Evolutionary conservation across 2,113 vertebrate genomes (phyloP).

Genomic region (Entosphenus tridentatus): DNA sequence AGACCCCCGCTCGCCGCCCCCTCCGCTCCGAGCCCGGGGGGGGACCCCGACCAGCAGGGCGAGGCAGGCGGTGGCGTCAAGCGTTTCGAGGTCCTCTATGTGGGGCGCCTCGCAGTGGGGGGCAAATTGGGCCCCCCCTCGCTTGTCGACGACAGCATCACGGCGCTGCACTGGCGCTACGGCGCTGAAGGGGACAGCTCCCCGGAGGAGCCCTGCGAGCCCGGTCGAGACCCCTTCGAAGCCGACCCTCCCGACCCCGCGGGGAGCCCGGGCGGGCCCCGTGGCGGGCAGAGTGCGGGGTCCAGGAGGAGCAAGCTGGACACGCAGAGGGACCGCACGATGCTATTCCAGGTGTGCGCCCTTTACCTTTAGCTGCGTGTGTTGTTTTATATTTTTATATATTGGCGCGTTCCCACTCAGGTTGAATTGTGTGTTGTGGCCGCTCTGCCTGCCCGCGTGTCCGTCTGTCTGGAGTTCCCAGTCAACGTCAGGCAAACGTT

Average conservation of each 20-base stretch:
- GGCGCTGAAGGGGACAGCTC: neutral
- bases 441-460: no score
- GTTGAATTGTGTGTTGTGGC: no score
- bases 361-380: neutral
- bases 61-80: neutral
- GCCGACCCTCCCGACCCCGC: neutral
- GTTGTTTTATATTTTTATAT: neutral
- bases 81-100: conserved; percentile 2
- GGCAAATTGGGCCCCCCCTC: neutral
- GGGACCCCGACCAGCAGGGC: no score
- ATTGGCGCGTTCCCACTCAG: no score
- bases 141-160: conserved; percentile 1
- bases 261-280: neutral
- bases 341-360: neutral
- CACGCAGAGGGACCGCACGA: conserved; percentile 1
- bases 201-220: no score
- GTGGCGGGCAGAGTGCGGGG: no score
- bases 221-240: no score
- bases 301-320: neutral
- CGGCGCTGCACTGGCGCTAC: neutral
- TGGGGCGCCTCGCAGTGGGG: conserved; percentile 3
- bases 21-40: no score
- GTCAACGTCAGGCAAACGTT: no score
- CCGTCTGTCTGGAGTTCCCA: no score
- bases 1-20: no score